These are phyloP conservation scores for Petrolisthes manimaculis DNA, from an alignment of 2,888 invertebrate genomes.

Conservation along the genomic window DNA sequence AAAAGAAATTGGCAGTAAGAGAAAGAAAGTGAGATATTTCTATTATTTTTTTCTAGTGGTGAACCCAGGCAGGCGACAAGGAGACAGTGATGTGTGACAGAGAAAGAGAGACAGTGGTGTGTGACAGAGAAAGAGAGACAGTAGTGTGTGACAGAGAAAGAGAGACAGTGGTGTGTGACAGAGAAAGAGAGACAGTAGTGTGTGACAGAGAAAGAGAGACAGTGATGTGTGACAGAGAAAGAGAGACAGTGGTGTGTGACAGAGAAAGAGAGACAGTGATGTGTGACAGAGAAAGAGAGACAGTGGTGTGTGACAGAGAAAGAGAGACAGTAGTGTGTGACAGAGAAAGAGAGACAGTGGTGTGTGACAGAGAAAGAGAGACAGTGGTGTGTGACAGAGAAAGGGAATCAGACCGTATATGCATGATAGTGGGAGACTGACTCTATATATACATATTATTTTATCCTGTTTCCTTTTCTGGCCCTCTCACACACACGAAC, in stretches of 20 bases:
- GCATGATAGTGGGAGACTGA: background rate
- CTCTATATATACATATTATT: no score
- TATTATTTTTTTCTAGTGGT: no score
- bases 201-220: background rate
- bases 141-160: no score
- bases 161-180: background rate
- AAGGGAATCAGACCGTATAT: background rate
- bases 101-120: background rate
- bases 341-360: background rate
- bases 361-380: no score
- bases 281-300: background rate
- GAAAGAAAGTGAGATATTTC: background rate
- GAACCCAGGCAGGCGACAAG: background rate
- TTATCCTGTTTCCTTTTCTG: background rate
- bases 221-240: background rate
- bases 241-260: background rate
- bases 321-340: background rate
- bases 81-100: background rate
- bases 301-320: background rate
- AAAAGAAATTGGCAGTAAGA: constrained; percentile 2
- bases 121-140: background rate
- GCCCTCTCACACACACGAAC: background rate
- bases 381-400: background rate
- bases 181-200: background rate
- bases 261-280: background rate